Percentiles rank a stretch among this genome's conserved stretches.
Evolutionary conservation across 2,888 invertebrate species (phyloP).

Genomic region (Drosophila tripunctata): DNA sequence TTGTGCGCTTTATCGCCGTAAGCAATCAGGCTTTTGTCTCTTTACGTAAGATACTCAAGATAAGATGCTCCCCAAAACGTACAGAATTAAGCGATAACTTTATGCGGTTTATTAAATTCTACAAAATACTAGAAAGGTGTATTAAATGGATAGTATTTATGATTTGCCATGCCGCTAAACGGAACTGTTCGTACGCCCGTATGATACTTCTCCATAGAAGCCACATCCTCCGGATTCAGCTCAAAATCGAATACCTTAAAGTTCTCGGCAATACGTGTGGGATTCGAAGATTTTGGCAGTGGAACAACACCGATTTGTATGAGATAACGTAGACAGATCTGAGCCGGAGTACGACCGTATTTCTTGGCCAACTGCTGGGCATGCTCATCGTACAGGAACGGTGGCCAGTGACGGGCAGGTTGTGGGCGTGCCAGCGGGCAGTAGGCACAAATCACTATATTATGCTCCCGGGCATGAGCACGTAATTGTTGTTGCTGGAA

Average conservation of each 20-base stretch:
- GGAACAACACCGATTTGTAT: slow-evolving; percentile 85
- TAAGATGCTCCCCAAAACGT: slow-evolving; percentile 50
- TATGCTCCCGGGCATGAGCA: slow-evolving; percentile 87
- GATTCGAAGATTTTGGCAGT: slow-evolving; percentile 86
- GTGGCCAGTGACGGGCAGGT: slow-evolving; percentile 86
- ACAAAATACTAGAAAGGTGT: slow-evolving; percentile 68
- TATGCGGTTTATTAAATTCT: slow-evolving; percentile 49
- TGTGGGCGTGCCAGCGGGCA: slow-evolving; percentile 89
- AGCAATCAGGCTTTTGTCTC: slow-evolving; percentile 17
- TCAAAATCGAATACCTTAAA: slow-evolving; percentile 87
- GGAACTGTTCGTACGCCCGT: slow-evolving; percentile 78
- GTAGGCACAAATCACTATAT: slow-evolving; percentile 89
- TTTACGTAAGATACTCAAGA: slow-evolving; percentile 59
- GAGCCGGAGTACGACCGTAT: slow-evolving; percentile 87
- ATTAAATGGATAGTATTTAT: slow-evolving; percentile 82
- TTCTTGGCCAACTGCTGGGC: slow-evolving; percentile 86
- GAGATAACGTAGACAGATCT: slow-evolving; percentile 87
- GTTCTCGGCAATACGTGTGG: slow-evolving; percentile 85
- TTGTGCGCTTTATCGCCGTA: slow-evolving; percentile 32
- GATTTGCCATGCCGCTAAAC: slow-evolving; percentile 78
- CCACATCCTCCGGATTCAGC: slow-evolving; percentile 85
- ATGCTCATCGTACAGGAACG: slow-evolving; percentile 81
- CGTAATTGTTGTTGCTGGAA: slow-evolving; percentile 86
- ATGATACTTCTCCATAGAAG: slow-evolving; percentile 68
- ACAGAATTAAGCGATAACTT: slow-evolving; percentile 15